Conservation (phyloP, 2,888 invertebrate genomes). For the Dexiosoma caninum region DNA sequence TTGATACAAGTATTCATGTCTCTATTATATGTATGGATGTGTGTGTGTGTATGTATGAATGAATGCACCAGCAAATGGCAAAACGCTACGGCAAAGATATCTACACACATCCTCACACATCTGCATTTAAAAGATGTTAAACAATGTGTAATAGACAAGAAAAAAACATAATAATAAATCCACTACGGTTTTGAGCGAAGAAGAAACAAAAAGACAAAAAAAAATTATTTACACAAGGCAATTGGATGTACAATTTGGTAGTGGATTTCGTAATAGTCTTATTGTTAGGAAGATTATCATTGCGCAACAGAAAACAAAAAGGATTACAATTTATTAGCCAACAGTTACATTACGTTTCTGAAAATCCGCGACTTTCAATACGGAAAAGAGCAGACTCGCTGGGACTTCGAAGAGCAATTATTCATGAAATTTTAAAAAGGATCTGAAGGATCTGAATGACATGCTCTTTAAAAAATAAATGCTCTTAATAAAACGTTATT, state of each 20-base stretch:
- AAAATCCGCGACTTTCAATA: no score
- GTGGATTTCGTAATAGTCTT: slow-evolving; percentile 23
- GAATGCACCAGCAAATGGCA: background rate
- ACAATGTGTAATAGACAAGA: slow-evolving; percentile 22
- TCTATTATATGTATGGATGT: background rate
- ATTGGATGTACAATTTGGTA: slow-evolving; percentile 49
- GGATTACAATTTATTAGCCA: slow-evolving; percentile 11
- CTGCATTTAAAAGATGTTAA: slow-evolving; percentile 31
- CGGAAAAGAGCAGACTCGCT: no score
- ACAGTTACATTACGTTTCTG: no score
- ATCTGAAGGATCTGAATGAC: no score
- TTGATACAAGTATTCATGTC: background rate
- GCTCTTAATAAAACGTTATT: no score
- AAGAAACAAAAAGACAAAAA: background rate
- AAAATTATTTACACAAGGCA: slow-evolving; percentile 23
- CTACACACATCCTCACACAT: background rate
- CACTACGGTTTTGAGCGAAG: background rate
- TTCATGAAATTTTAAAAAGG: no score
- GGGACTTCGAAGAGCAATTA: no score
- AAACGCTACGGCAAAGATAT: background rate
- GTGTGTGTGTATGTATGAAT: background rate
- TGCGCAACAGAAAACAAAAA: slow-evolving; percentile 6
- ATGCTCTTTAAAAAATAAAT: no score
- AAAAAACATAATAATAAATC: background rate
- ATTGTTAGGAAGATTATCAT: background rate